Conservation (phyloP, 1,140 invertebrate genomes). For the Lordiphosa stackelbergi region DNA sequence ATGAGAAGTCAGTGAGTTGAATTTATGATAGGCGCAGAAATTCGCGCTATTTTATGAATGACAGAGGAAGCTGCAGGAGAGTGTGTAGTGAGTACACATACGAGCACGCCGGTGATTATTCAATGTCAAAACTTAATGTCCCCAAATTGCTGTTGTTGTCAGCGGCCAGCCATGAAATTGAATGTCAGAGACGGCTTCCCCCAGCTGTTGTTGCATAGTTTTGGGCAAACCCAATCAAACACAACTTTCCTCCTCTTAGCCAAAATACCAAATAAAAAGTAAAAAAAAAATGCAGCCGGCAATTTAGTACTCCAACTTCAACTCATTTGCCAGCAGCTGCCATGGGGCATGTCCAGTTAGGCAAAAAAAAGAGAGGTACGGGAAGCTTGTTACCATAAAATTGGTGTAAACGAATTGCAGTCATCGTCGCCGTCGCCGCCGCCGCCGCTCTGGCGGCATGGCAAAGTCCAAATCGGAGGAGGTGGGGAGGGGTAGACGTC, state of each 20-base stretch:
- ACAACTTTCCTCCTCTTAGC: conserved; percentile 26
- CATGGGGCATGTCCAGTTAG: conserved; percentile 43
- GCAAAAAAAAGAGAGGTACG: conserved; percentile 6
- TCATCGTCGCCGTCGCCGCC: conserved; percentile 35
- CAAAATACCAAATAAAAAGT: conserved; percentile 28
- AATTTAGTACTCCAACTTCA: conserved; percentile 30
- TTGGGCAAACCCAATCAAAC: conserved; percentile 35
- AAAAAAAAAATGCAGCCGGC: conserved; percentile 42
- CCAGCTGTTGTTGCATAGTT: conserved; percentile 61
- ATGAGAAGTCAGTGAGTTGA: conserved; percentile 50
- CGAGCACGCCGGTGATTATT: conserved; percentile 44
- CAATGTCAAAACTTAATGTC: conserved; percentile 71
- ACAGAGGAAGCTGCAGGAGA: conserved; percentile 1
- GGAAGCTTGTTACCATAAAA: conserved; percentile 75
- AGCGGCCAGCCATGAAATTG: conserved; percentile 68
- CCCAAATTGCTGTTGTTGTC: conserved; percentile 69
- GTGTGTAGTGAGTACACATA: too few species aligned
- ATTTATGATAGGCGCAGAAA: conserved; percentile 65
- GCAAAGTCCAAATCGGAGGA: conserved; percentile 31
- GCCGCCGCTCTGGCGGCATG: conserved; percentile 45
- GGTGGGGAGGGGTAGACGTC: conserved; percentile 4
- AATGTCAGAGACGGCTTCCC: conserved; percentile 41
- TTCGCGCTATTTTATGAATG: conserved; percentile 57
- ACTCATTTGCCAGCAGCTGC: conserved; percentile 59
- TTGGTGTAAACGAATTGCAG: conserved; percentile 77